These are phyloP conservation scores for Scelioninae gen. 1 DNA, from an alignment of 2,888 invertebrate genomes.

Conservation along the genomic window DNA sequence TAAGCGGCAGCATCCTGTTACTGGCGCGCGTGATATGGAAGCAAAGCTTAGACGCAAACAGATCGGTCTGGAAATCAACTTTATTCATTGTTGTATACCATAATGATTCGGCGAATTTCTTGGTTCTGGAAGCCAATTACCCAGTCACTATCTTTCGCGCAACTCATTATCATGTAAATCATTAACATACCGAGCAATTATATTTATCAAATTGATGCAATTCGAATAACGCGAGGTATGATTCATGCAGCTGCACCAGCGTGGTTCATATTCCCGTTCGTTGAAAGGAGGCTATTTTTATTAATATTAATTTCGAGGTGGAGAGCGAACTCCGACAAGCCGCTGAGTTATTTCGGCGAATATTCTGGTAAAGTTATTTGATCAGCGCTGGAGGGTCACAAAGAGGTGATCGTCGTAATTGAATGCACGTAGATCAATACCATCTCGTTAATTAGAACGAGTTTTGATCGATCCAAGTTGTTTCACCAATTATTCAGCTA, in stretches of 20 bases:
- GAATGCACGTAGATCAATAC: neutral
- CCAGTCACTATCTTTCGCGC: conserved; percentile 35
- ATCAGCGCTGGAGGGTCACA: neutral
- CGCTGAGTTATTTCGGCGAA: conserved; percentile 15
- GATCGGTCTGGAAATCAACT: neutral
- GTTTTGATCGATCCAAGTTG: neutral
- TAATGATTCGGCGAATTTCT: conserved; percentile 30
- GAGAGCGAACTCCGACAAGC: neutral
- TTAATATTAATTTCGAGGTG: conserved; percentile 39
- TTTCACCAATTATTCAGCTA: conserved; percentile 7
- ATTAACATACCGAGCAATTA: conserved; percentile 49
- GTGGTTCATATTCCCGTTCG: conserved; percentile 18
- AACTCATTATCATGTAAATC: conserved; percentile 56
- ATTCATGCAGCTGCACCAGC: conserved; percentile 28
- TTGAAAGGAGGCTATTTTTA: conserved; percentile 45
- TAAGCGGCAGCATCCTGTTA: conserved; percentile 77
- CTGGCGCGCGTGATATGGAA: conserved; percentile 9
- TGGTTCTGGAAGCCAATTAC: conserved; percentile 26
- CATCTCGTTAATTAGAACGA: neutral
- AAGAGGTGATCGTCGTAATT: neutral
- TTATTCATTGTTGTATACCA: conserved; percentile 11
- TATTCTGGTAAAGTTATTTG: conserved; percentile 4
- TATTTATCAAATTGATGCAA: conserved; percentile 53
- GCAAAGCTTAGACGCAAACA: no score
- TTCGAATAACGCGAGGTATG: conserved; percentile 33